A percentile compares a stretch with the other conserved stretches of the same genome.
Conservation (phyloP, 2,888 invertebrate species). For the Drosophila lutescens region DNA sequence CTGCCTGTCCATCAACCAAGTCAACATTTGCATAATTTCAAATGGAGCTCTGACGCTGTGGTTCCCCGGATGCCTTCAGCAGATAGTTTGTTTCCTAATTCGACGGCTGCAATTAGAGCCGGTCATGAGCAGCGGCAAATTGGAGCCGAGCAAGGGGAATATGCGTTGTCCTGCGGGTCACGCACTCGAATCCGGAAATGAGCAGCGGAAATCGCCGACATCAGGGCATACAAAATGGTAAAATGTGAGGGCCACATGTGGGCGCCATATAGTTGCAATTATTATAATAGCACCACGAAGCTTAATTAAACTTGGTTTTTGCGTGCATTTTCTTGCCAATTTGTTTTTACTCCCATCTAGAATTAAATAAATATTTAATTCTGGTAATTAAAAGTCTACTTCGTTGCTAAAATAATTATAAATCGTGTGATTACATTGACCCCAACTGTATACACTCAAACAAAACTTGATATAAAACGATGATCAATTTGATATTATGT, state of each 20-base stretch:
- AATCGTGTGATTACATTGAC: not conserved
- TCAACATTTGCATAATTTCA: slow-evolving; percentile 60
- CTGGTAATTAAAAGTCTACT: too few species aligned
- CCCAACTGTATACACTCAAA: not conserved
- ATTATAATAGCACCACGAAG: not conserved
- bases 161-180: slow-evolving; percentile 29
- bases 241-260: slow-evolving; percentile 21
- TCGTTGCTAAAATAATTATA: not conserved
- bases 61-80: slow-evolving; percentile 3
- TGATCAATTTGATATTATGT: too few species aligned
- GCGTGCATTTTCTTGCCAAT: not conserved
- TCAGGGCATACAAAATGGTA: slow-evolving; percentile 40
- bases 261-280: slow-evolving; percentile 19
- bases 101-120: slow-evolving; percentile 28
- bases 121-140: not conserved
- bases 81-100: slow-evolving; percentile 25
- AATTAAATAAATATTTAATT: too few species aligned
- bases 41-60: slow-evolving; percentile 19
- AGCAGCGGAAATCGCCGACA: slow-evolving; percentile 53
- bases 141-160: not conserved
- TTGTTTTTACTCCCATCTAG: not conserved
- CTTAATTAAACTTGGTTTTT: not conserved
- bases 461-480: too few species aligned
- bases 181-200: slow-evolving; percentile 54
- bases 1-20: slow-evolving; percentile 21